Evolutionary conservation across 2,113 vertebrate species (phyloP).

Genomic region (Reinhardtius hippoglossoides): DNA sequence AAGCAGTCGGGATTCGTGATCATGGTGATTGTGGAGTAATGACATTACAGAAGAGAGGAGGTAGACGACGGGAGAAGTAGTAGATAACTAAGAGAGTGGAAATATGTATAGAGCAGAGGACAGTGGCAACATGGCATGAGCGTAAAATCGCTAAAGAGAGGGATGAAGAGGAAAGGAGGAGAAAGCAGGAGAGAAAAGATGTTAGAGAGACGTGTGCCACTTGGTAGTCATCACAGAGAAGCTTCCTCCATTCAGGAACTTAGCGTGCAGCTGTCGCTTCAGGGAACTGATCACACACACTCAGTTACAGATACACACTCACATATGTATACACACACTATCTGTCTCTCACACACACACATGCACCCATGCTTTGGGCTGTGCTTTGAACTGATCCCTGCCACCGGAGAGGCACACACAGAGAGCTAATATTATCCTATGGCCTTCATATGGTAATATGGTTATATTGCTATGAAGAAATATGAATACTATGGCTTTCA

Average conservation of each 20-base stretch:
- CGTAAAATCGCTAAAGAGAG: not conserved
- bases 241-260: constrained; percentile 65
- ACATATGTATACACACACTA: constrained; percentile 22
- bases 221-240: constrained; percentile 68
- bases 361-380: constrained; percentile 55
- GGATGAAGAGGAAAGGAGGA: not conserved
- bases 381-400: constrained; percentile 72
- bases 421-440: constrained; percentile 69
- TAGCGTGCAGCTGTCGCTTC: constrained; percentile 68
- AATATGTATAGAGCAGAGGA: not conserved
- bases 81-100: not conserved
- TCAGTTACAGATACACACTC: constrained; percentile 30
- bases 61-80: not conserved
- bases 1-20: constrained; percentile 26
- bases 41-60: not conserved
- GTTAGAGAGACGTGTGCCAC: constrained; percentile 40
- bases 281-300: constrained; percentile 60
- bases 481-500: constrained; percentile 70
- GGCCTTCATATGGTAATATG: constrained; percentile 75
- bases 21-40: constrained; percentile 45
- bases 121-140: constrained; percentile 11
- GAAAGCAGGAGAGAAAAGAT: constrained; percentile 18
- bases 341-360: constrained; percentile 18
- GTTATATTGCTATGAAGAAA: constrained; percentile 68
- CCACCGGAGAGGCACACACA: constrained; percentile 54